Base-by-base conservation (phyloP, 2,888 invertebrate species). In the Tetanocera ferruginea region DNA sequence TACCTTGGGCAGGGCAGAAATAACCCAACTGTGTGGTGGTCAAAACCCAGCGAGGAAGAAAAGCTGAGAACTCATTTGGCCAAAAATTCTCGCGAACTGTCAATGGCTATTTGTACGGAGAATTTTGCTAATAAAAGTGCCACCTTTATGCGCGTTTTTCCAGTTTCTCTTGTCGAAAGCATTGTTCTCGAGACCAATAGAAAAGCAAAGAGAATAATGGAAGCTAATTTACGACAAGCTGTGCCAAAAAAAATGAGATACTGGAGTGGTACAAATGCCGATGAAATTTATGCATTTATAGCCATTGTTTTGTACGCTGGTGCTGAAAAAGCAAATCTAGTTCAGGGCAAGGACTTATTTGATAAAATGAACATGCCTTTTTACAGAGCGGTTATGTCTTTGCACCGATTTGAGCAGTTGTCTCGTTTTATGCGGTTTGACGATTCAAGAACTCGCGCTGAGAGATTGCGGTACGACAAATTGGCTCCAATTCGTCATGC, bases 201-300 rank as follows among this genome's bases (percentile, higher is more conserved):
- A 49, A 49, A 64, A 74, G 57, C 60, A 28, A 71, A 76, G 64
- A 76, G 69, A 17, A 37, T 57, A 66, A 66, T 69, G 19, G 55
- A 37, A 37, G 37, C 43, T 19, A 78, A 71, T 64, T 52, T 60
- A 70, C 72, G 43, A 49, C 60, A 72, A 72, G n/a, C 66, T 28
- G 69, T 73, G 76, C 57, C 71, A 28, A 78, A 64, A 76, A 71
- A 66, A n/a, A 8, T 78, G 17, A 62, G 52, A 60, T 55, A 66
- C 66, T 76, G 31, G 51, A 49, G 76, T 49, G 60, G 60, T 49
- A 78, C 72, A 14, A 72, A 72, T 76, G 75, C 31, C 19, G 76
- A 76, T 31, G 78, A 71, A 76, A 72, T 76, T 28, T 72, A 76
- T 72, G 70, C 64, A 34, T 78, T 76, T 66, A 78, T 78, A 71